phyloP scores from a whole-genome alignment of 2,888 invertebrate genomes.

The Tanytarsus gracilentus region DNA sequence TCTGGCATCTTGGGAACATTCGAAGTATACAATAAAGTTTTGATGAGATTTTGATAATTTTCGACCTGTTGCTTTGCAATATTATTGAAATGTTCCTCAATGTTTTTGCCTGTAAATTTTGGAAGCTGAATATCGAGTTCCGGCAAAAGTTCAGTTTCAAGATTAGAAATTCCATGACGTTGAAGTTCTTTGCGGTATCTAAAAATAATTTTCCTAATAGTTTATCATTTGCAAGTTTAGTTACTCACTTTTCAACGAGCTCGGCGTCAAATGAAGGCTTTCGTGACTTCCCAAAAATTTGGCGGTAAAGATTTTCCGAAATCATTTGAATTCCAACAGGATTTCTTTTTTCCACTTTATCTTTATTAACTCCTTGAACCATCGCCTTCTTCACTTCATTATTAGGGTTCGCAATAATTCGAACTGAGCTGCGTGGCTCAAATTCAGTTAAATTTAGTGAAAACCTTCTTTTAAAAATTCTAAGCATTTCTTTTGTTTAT shows the following conservation, averaged over 20 bases:
- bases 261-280: conserved; percentile 30
- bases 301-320: conserved; percentile 61
- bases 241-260: neutral
- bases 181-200: conserved; percentile 53
- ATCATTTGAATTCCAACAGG: conserved; percentile 85
- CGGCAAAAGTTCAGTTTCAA: conserved; percentile 49
- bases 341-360: conserved; percentile 44
- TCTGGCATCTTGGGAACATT: conserved; percentile 57
- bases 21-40: conserved; percentile 46
- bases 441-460: neutral
- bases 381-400: neutral
- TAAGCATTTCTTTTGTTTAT: neutral
- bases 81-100: conserved; percentile 78
- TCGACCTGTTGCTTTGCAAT: conserved; percentile 67
- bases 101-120: conserved; percentile 59
- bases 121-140: conserved; percentile 71
- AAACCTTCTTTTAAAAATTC: neutral
- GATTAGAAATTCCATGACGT: conserved; percentile 61
- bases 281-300: conserved; percentile 54
- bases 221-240: neutral
- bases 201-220: conserved; percentile 32
- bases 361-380: neutral
- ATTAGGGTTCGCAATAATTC: neutral
- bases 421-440: conserved; percentile 17
- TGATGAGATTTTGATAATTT: conserved; percentile 59